Conservation (phyloP, 2,888 invertebrate species). For the Drosophila falleni region DNA sequence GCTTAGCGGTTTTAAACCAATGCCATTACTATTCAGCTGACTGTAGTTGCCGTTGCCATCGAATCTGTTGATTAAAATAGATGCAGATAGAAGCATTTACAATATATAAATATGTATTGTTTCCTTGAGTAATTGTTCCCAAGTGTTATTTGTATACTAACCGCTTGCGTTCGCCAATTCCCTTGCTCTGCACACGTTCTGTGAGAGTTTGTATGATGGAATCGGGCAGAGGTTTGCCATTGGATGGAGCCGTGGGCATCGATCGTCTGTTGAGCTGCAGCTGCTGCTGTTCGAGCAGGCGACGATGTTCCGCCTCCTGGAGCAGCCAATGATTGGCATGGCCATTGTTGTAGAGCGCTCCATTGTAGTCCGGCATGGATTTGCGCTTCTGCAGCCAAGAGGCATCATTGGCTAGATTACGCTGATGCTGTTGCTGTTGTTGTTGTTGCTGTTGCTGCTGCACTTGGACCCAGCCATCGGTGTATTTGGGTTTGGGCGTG, state of each 20-base stretch:
- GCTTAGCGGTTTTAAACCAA: constrained; percentile 31
- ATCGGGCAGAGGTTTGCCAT: constrained; percentile 89
- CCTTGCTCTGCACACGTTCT: constrained; percentile 89
- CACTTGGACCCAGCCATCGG: constrained; percentile 86
- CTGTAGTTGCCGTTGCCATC: constrained; percentile 69
- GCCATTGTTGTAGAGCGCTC: constrained; percentile 85
- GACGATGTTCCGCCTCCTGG: constrained; percentile 95
- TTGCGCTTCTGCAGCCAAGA: constrained; percentile 88
- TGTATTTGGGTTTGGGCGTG: constrained; percentile 91
- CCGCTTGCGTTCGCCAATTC: constrained; percentile 86
- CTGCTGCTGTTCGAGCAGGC: constrained; percentile 86
- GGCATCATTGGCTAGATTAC: constrained; percentile 75
- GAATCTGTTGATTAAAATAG: constrained; percentile 40
- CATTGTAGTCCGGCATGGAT: constrained; percentile 86
- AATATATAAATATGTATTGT: no score
- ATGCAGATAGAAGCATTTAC: not conserved
- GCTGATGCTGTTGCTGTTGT: constrained; percentile 76
- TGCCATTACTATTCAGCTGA: constrained; percentile 56
- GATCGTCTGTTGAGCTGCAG: constrained; percentile 61
- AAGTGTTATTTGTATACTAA: constrained; percentile 53
- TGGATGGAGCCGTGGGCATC: constrained; percentile 73
- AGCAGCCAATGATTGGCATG: constrained; percentile 95
- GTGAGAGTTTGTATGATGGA: constrained; percentile 90
- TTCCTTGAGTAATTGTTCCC: no score
- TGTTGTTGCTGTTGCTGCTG: constrained; percentile 81